Percentiles rank a stretch among this genome's conserved stretches.
Evolutionary conservation across 1,140 invertebrate species (phyloP).

Genomic region (Epicauta chinensis): DNA sequence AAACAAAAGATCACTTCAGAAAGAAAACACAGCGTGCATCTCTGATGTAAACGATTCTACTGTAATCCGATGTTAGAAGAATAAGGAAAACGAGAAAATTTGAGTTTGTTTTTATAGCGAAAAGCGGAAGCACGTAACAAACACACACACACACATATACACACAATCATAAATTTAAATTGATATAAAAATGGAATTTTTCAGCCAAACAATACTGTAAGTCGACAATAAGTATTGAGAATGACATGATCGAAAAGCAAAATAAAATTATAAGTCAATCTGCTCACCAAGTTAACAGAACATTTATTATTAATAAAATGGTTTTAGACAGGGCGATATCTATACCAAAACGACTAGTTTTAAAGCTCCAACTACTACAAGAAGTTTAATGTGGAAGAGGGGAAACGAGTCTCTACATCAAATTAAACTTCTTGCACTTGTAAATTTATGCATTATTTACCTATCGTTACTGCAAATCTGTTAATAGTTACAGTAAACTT

Average conservation of each 20-base stretch:
- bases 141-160: too few species aligned
- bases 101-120: too few species aligned
- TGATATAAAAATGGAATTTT: too few species aligned
- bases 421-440: conserved; percentile 12
- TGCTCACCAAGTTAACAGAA: conserved; percentile 10
- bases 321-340: background rate
- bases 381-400: conserved; percentile 3
- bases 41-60: background rate
- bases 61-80: conserved; percentile 14
- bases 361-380: background rate
- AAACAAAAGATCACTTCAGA: conserved; percentile 8
- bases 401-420: conserved; percentile 2
- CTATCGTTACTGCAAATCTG: too few species aligned
- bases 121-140: too few species aligned
- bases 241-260: conserved; percentile 6
- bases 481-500: too few species aligned
- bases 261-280: conserved; percentile 13
- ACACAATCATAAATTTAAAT: too few species aligned
- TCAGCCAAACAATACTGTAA: too few species aligned
- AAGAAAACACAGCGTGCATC: conserved; percentile 5
- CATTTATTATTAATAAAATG: conserved; percentile 13
- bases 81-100: conserved; percentile 8
- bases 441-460: conserved; percentile 10
- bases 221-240: background rate
- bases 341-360: conserved; percentile 11